Conservation (phyloP, 1,140 invertebrate species). For the Anastrepha obliqua region DNA sequence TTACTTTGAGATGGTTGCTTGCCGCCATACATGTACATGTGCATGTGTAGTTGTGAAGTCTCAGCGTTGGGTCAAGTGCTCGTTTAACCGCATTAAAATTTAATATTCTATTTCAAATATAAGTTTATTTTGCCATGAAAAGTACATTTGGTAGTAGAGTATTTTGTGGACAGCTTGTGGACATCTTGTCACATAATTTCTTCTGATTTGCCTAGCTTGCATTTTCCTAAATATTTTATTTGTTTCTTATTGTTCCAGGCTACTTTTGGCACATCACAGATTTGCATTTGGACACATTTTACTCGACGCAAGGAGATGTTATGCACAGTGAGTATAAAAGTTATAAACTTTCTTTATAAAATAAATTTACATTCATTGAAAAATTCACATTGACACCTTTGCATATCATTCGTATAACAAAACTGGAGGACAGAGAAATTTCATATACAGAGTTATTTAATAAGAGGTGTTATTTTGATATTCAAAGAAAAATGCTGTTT, state of each 20-base stretch:
- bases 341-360: background rate
- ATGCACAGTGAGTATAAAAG: slow-evolving; percentile 79
- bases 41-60: background rate
- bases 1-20: background rate
- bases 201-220: background rate
- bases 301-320: slow-evolving; percentile 83
- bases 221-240: slow-evolving; percentile 54
- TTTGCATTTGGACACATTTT: slow-evolving; percentile 89
- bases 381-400: no score
- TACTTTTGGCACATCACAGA: slow-evolving; percentile 96
- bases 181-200: background rate
- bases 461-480: no score
- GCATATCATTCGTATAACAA: no score
- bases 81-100: slow-evolving; percentile 15
- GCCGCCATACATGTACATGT: background rate
- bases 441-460: no score
- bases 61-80: background rate
- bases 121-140: background rate
- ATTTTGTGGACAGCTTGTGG: background rate
- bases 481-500: no score
- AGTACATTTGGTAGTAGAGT: background rate
- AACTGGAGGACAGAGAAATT: no score
- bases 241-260: slow-evolving; percentile 80
- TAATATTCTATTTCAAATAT: slow-evolving; percentile 10
- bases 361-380: no score